Base-by-base conservation (phyloP, 2,113 vertebrate genomes). In the Gambusia holbrooki region DNA sequence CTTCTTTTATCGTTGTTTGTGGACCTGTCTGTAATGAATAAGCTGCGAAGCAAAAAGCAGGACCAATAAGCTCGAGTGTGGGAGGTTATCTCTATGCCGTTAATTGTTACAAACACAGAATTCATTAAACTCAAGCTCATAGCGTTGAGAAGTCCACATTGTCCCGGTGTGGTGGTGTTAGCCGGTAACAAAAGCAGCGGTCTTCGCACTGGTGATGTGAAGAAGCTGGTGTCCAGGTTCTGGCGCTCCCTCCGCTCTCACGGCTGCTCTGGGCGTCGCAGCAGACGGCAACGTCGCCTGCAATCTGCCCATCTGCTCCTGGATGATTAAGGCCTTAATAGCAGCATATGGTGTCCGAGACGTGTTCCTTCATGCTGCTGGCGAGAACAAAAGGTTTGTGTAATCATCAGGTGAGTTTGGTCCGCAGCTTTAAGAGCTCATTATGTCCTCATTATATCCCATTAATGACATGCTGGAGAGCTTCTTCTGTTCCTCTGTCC, bases 311-410 rank as follows among this genome's bases (percentile, higher is more conserved):
- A 84, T 88, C 87, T 90, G 91, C 82, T 84, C 81, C 76, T 5
- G 66, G 69, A 66, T 74, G 51, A 89, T 90, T 87, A 87, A 83
- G 76, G 71, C 86, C 82, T 81, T 86, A 79, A 84, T 76, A n/a
- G 80, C 82, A 90, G 71, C 93, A 93, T 93, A 91, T 92, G 92
- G 89, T 80, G 85, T 81, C 79, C 71, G 54, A 79, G 80, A 74
- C 71, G 60, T 74, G 51, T 48, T 27, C 69, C 82, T 37, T 70
- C 82, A 48, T 27, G 67, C 82, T 78, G 87, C 66, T 80, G 71
- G 74, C 71, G 5, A 70, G 76, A 71, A 82, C 77, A 85, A 88
- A 77, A 81, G 89, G 81, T 82, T 81, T 86, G 75, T 79, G 84
- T 87, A 80, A 75, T 85, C 79, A 86, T 80, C 83, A 89, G 92